These are phyloP conservation scores for Panthera tigris DNA, from an alignment of 2,113 vertebrate species.

Conservation along the genomic window DNA sequence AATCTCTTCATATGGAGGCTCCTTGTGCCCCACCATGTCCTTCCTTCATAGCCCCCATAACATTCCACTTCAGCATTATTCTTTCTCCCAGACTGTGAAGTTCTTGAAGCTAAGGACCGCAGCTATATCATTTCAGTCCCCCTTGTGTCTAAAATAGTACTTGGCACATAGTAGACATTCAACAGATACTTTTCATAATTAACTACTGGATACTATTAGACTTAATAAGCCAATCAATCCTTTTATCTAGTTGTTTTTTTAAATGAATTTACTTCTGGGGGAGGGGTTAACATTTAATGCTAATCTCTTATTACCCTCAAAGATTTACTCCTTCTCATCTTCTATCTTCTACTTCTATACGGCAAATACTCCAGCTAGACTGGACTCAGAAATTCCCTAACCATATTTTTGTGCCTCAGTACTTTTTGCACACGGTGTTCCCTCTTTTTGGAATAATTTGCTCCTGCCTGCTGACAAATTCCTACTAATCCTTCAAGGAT, in stretches of 20 bases:
- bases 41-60: neutral
- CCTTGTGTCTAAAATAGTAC: neutral
- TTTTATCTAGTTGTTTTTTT: neutral
- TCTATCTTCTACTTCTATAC: neutral
- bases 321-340: neutral
- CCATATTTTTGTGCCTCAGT: neutral
- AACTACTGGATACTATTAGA: neutral
- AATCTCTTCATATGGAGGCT: neutral
- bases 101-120: neutral
- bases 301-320: neutral
- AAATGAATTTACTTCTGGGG: neutral
- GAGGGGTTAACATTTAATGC: neutral
- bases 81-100: neutral
- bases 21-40: neutral
- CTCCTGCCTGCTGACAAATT: neutral
- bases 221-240: slow-evolving; percentile 2
- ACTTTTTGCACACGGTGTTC: neutral
- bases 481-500: neutral
- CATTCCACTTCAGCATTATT: neutral
- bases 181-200: slow-evolving; percentile 34
- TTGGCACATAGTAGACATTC: neutral
- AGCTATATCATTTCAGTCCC: neutral
- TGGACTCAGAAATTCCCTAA: neutral
- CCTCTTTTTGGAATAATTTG: neutral
- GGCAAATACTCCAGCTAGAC: neutral